These are phyloP conservation scores for Chondrosia reniformis DNA, from an alignment of 37 sponge, comb jelly and placozoan species.

Conservation along the genomic window DNA sequence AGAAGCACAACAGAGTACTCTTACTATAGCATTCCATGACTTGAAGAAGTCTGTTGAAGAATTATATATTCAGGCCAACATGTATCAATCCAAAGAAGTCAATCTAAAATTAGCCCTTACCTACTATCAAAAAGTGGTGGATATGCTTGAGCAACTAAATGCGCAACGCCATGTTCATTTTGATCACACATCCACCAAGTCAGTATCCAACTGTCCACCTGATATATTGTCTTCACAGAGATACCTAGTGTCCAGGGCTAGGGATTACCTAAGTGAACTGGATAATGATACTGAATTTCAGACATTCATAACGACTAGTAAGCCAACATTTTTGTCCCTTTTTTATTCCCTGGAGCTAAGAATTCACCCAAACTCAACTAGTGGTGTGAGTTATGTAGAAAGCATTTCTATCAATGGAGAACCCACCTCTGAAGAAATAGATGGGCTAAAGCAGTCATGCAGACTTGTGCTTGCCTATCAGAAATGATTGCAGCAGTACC, in stretches of 20 bases:
- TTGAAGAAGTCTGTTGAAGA: conserved; percentile 34
- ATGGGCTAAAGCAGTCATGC: conserved; percentile 39
- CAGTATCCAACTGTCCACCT: not conserved
- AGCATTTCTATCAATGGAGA: conserved; percentile 47
- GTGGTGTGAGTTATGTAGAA: conserved; percentile 52
- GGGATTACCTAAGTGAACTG: not conserved
- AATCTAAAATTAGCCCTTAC: conserved; percentile 29
- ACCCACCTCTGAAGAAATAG: conserved; percentile 42
- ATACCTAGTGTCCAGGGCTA: not conserved
- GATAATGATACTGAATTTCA: conserved; percentile 18
- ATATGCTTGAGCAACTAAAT: conserved; percentile 43
- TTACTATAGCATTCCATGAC: conserved; percentile 45
- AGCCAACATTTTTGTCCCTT: conserved; percentile 21
- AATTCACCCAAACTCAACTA: conserved; percentile 57
- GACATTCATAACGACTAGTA: conserved; percentile 4
- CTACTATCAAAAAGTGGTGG: conserved; percentile 55
- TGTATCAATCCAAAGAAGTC: conserved; percentile 51
- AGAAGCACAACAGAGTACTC: conserved; percentile 25
- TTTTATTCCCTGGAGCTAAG: conserved; percentile 7
- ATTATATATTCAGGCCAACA: conserved; percentile 41
- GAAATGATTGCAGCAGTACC: conserved; percentile 30
- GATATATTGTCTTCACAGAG: not conserved
- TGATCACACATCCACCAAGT: not conserved
- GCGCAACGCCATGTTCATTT: conserved; percentile 19
- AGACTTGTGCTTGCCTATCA: conserved; percentile 32